These are phyloP conservation scores for Strix uralensis DNA, from an alignment of 2,113 vertebrate species.

Conservation along the genomic window DNA sequence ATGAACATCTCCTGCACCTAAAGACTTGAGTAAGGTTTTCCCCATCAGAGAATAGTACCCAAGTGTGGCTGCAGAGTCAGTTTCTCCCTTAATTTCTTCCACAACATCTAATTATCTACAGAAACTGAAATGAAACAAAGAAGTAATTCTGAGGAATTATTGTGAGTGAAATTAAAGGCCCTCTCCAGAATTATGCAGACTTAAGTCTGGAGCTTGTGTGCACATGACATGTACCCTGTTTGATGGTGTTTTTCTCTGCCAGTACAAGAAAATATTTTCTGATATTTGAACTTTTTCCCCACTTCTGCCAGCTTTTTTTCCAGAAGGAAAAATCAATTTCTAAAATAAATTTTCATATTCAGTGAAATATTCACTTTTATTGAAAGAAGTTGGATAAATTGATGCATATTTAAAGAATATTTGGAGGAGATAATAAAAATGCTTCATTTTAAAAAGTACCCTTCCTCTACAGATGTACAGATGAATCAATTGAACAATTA, in stretches of 20 bases:
- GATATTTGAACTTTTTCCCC: neutral
- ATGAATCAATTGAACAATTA: neutral
- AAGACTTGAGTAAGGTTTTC: neutral
- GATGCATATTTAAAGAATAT: neutral
- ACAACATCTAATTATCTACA: neutral
- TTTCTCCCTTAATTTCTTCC: neutral
- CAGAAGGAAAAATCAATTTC: neutral
- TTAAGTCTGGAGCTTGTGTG: neutral
- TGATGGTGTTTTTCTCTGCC: neutral
- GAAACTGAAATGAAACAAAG: neutral
- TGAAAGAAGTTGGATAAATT: neutral
- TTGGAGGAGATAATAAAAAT: neutral
- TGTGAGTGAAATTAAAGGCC: neutral
- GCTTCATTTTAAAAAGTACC: neutral
- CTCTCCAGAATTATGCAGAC: neutral
- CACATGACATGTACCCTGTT: neutral
- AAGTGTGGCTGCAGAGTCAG: neutral
- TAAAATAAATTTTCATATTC: neutral
- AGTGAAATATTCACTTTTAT: neutral
- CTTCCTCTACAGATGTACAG: neutral
- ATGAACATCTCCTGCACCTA: neutral
- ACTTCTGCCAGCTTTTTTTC: neutral
- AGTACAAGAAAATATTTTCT: neutral
- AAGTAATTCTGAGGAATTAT: neutral
- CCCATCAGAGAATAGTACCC: neutral